These are phyloP conservation scores for Hyles vespertilio DNA, from an alignment of 1,140 invertebrate species.

Conservation along the genomic window DNA sequence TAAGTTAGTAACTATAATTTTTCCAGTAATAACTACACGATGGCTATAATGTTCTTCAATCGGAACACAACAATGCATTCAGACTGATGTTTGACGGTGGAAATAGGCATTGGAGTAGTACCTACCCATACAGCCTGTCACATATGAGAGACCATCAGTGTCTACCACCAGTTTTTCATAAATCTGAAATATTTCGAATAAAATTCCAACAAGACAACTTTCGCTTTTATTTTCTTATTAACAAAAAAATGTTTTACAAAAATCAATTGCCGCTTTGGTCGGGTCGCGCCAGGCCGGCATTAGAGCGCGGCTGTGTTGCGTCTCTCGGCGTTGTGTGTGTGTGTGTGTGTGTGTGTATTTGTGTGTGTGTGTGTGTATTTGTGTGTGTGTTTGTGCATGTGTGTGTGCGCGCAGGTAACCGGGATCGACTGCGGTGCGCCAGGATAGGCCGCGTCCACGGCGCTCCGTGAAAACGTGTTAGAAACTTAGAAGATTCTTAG, in stretches of 20 bases:
- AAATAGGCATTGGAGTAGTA: no score
- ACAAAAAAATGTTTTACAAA: conserved; percentile 15
- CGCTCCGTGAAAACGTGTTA: conserved; percentile 53
- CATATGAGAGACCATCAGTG: no score
- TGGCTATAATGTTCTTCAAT: no score
- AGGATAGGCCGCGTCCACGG: conserved; percentile 49
- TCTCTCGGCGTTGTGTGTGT: conserved; percentile 22
- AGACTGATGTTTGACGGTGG: no score
- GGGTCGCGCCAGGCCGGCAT: conserved; percentile 32
- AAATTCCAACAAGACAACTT: conserved; percentile 22
- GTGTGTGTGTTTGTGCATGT: conserved; percentile 24
- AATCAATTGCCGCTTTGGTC: conserved; percentile 39
- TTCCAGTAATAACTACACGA: no score
- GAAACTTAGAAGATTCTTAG: conserved; percentile 59
- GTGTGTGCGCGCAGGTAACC: conserved; percentile 60
- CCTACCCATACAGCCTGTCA: no score
- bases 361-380: conserved; percentile 24
- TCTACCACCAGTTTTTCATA: no score
- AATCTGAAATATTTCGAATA: no score
- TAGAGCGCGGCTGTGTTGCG: conserved; percentile 61
- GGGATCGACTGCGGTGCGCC: conserved; percentile 51
- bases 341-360: conserved; percentile 20
- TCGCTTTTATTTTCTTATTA: conserved; percentile 14
- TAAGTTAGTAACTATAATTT: no score
- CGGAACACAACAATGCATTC: no score